Evolutionary conservation across 2,888 invertebrate genomes (phyloP).

Genomic region (Rhagophthalmus giganteus): DNA sequence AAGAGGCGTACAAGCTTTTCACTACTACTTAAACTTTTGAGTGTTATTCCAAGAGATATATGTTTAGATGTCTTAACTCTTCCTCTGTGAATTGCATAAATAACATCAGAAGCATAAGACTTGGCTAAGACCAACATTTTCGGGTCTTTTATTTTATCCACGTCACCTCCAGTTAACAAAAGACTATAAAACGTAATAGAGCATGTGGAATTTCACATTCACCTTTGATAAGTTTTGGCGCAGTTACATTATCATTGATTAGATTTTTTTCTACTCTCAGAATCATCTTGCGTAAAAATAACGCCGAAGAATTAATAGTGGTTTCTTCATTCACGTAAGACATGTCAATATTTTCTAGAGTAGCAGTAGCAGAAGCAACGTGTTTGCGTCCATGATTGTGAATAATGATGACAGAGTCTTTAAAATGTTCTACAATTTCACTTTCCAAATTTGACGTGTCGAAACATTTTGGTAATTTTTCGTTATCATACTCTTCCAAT

Average conservation of each 20-base stretch:
- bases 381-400: no score
- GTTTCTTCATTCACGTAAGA: slow-evolving; percentile 27
- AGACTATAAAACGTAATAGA: slow-evolving; percentile 20
- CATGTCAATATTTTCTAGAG: slow-evolving; percentile 31
- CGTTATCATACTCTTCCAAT: slow-evolving; percentile 30
- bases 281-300: slow-evolving; percentile 29
- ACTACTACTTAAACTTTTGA: slow-evolving; percentile 36
- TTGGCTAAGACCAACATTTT: slow-evolving; percentile 6
- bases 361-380: slow-evolving; percentile 27
- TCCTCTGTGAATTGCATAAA: slow-evolving; percentile 25
- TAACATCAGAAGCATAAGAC: slow-evolving; percentile 10
- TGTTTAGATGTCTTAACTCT: slow-evolving; percentile 33
- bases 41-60: slow-evolving; percentile 32
- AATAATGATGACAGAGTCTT: slow-evolving; percentile 17
- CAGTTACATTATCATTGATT: slow-evolving; percentile 1
- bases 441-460: slow-evolving; percentile 29
- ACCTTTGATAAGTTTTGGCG: slow-evolving; percentile 19
- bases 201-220: slow-evolving; percentile 30
- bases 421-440: slow-evolving; percentile 23
- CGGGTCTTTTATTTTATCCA: slow-evolving; percentile 18
- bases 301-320: slow-evolving; percentile 17
- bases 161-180: slow-evolving; percentile 12
- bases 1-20: slow-evolving; percentile 35
- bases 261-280: slow-evolving; percentile 9
- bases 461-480: slow-evolving; percentile 32